These are phyloP conservation scores for Dendrophyllia cribrosa DNA, from an alignment of 64 coral and sea anemone genomes.

Conservation along the genomic window DNA sequence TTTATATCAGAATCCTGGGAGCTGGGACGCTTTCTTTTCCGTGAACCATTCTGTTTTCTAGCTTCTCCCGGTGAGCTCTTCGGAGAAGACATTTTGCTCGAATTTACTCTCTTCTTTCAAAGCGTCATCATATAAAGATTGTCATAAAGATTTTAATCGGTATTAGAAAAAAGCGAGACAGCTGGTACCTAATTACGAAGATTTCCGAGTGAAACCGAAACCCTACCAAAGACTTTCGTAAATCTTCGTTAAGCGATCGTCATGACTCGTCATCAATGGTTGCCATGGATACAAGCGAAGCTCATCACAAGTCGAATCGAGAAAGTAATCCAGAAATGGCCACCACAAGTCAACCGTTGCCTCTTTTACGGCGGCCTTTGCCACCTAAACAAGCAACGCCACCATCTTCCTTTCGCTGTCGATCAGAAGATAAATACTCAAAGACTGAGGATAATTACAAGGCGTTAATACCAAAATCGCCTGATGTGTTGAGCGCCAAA, in stretches of 20 bases:
- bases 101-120: not conserved
- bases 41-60: constrained; percentile 49
- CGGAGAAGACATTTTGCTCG: constrained; percentile 18
- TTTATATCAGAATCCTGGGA: constrained; percentile 12
- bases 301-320: not conserved
- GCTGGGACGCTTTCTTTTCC: constrained; percentile 32
- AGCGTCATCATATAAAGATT: not conserved
- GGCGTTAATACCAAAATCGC: constrained; percentile 4
- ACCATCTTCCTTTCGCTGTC: constrained; percentile 15
- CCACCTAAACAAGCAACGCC: constrained; percentile 74
- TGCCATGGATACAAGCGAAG: constrained; percentile 82
- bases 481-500: constrained; percentile 12
- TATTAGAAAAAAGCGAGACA: not conserved
- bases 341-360: constrained; percentile 49
- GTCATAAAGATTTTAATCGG: too few relatives aligned
- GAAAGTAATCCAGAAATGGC: constrained; percentile 75
- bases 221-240: not conserved
- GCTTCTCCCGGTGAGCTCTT: constrained; percentile 6
- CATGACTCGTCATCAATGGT: constrained; percentile 20
- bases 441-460: not conserved
- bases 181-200: constrained; percentile 10
- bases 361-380: constrained; percentile 90
- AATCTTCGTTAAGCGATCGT: not conserved
- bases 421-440: constrained; percentile 31
- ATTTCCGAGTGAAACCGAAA: not conserved